Evolutionary conservation across 2,888 invertebrate species (phyloP).

Genomic region (Stegana nigrithorax): DNA sequence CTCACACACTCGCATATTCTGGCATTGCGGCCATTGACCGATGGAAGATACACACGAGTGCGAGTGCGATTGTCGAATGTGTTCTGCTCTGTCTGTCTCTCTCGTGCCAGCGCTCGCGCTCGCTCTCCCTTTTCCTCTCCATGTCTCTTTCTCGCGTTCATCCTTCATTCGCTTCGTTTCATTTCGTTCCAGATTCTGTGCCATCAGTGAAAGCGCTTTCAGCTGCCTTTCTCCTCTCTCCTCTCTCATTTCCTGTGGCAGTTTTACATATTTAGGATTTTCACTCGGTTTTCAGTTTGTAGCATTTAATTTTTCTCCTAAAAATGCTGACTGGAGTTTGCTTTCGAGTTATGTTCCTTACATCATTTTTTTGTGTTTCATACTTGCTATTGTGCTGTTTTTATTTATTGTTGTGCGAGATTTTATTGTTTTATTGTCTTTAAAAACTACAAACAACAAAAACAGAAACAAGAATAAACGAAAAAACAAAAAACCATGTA

Average conservation of each 20-base stretch:
- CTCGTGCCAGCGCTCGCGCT: not conserved
- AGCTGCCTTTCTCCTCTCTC: not conserved
- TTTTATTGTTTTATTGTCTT: too few relatives aligned
- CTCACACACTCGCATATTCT: too few relatives aligned
- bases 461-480: too few relatives aligned
- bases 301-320: not conserved
- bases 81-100: not conserved
- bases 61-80: not conserved
- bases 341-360: not conserved
- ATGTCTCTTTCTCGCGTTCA: too few relatives aligned
- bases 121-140: not conserved
- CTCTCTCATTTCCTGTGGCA: not conserved
- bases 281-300: not conserved
- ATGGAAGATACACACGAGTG: too few relatives aligned
- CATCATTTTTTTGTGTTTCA: not conserved
- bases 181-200: not conserved
- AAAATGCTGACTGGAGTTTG: too few relatives aligned
- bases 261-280: not conserved
- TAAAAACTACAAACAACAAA: too few relatives aligned
- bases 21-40: too few relatives aligned
- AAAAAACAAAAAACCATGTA: too few relatives aligned
- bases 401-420: not conserved
- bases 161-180: not conserved
- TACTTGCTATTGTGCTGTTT: not conserved
- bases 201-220: slow-evolving; percentile 9